These are phyloP conservation scores for Chionodraco myersi DNA, from an alignment of 2,113 vertebrate genomes.

Conservation along the genomic window DNA sequence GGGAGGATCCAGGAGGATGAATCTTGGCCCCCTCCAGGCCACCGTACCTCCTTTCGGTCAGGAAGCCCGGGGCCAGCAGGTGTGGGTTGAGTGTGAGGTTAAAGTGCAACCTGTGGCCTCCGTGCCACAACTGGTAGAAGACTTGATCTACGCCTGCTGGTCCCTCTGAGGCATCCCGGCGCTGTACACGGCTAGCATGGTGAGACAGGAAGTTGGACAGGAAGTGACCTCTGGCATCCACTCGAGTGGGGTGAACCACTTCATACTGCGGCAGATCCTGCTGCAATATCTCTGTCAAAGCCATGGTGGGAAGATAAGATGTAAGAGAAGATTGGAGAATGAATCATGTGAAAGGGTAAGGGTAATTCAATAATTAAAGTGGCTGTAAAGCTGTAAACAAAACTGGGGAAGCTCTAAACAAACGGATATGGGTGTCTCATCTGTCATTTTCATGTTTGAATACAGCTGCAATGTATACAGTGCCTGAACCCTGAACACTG, in stretches of 20 bases:
- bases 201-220: slow-evolving; percentile 91
- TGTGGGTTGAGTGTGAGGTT: slow-evolving; percentile 89
- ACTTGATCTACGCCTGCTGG: slow-evolving; percentile 55
- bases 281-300: slow-evolving; percentile 62
- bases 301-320: slow-evolving; percentile 40
- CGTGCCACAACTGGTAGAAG: slow-evolving; percentile 88
- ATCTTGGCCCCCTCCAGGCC: slow-evolving; percentile 82
- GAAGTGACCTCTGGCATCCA: slow-evolving; percentile 90
- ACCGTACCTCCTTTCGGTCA: slow-evolving; percentile 87
- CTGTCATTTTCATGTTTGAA: slow-evolving; percentile 13
- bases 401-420: slow-evolving; percentile 35
- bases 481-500: not conserved
- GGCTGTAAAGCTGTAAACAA: slow-evolving; percentile 44
- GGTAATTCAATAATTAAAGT: slow-evolving; percentile 25
- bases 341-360: slow-evolving; percentile 36
- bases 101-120: slow-evolving; percentile 85
- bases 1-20: slow-evolving; percentile 41
- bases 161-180: slow-evolving; percentile 79
- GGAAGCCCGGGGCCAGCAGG: slow-evolving; percentile 89
- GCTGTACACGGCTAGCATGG: slow-evolving; percentile 81
- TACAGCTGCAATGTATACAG: slow-evolving; percentile 2
- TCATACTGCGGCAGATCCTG: slow-evolving; percentile 77
- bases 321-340: slow-evolving; percentile 23
- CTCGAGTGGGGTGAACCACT: slow-evolving; percentile 90
- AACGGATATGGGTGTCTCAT: slow-evolving; percentile 23